These are phyloP conservation scores for Harpegnathos saltator DNA, from an alignment of 1,140 invertebrate species.

Conservation along the genomic window DNA sequence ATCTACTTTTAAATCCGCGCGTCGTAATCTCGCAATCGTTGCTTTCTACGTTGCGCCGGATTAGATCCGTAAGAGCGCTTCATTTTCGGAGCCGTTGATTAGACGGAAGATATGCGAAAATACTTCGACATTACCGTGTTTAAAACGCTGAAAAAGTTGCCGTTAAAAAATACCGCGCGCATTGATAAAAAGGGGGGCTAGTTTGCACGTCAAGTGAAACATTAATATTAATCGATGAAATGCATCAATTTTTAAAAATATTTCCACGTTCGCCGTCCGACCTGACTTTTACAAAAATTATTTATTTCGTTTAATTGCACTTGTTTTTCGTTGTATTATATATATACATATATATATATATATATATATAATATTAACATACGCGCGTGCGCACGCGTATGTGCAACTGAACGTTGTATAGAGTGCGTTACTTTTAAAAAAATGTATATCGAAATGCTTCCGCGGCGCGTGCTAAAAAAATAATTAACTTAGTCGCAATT, in stretches of 20 bases:
- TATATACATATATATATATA: too few relatives aligned
- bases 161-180: background rate
- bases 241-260: constrained; percentile 46
- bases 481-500: constrained; percentile 56
- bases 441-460: constrained; percentile 30
- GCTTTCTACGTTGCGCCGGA: too few relatives aligned
- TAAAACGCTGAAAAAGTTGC: background rate
- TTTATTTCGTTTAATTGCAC: constrained; percentile 54
- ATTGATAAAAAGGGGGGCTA: background rate
- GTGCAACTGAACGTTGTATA: constrained; percentile 1
- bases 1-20: too few relatives aligned
- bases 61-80: too few relatives aligned
- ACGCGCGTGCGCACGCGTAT: too few relatives aligned
- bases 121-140: too few relatives aligned
- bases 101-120: too few relatives aligned
- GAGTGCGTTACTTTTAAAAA: constrained; percentile 50
- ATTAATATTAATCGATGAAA: constrained; percentile 46
- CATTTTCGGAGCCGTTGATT: too few relatives aligned
- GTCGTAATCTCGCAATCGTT: too few relatives aligned
- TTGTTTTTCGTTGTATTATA: constrained; percentile 33
- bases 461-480: constrained; percentile 32
- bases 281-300: constrained; percentile 38
- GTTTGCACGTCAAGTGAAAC: constrained; percentile 1
- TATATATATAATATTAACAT: constrained; percentile 44
- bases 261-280: background rate